phyloP scores from a whole-genome alignment of 2,113 vertebrate genomes.

The Barnardius zonarius region DNA sequence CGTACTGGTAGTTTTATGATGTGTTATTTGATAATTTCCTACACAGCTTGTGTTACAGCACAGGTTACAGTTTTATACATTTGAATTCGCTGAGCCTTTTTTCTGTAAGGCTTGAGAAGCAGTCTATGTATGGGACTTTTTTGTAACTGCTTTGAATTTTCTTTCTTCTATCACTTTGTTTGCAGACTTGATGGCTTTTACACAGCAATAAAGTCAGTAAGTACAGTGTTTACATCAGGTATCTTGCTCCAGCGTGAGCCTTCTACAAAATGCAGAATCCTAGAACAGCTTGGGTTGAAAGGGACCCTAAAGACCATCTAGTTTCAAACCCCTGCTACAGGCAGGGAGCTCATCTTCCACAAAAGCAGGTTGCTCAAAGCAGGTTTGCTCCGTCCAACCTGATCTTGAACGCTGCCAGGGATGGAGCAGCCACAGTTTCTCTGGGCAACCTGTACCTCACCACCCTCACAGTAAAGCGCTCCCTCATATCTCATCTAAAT shows the following conservation, averaged over 20 bases:
- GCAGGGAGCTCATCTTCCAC: background rate
- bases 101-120: background rate
- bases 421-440: background rate
- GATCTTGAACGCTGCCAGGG: background rate
- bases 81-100: background rate
- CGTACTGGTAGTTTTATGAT: background rate
- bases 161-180: background rate
- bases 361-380: background rate
- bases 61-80: background rate
- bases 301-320: background rate
- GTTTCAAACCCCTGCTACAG: background rate
- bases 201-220: background rate
- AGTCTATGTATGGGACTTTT: background rate
- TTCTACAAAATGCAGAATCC: background rate
- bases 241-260: background rate
- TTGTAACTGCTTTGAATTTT: background rate
- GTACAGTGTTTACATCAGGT: background rate
- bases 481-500: background rate
- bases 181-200: background rate
- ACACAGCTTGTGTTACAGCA: background rate
- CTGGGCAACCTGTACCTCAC: background rate
- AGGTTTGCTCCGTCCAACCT: background rate
- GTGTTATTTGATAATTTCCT: background rate
- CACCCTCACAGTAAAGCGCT: background rate
- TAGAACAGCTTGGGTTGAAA: background rate